These are phyloP conservation scores for Clarias pachynema DNA, from an alignment of 2,797 vertebrate species.

Conservation along the genomic window DNA sequence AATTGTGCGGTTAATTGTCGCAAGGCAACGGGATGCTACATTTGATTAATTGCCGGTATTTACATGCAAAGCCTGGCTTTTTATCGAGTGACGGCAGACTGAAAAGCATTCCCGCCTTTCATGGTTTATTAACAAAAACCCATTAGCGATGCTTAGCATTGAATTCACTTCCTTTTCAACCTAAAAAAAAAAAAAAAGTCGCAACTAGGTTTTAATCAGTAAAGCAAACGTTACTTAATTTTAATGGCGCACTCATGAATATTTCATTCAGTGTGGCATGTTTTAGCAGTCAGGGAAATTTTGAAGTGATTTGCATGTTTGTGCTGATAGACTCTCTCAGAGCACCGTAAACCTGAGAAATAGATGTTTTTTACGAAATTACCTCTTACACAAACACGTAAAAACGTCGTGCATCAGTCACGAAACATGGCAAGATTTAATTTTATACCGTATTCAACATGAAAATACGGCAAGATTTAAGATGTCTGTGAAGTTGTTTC, in stretches of 20 bases:
- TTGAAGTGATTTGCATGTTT: conserved; percentile 24
- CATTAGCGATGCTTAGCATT: conserved; percentile 25
- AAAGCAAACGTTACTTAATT: conserved; percentile 43
- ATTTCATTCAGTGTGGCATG: conserved; percentile 37
- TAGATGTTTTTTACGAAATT: background rate
- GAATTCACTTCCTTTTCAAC: conserved; percentile 13
- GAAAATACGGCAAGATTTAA: conserved; percentile 16
- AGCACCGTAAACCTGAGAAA: background rate
- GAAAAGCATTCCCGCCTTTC: conserved; percentile 32
- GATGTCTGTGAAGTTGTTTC: conserved; percentile 10
- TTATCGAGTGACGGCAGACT: conserved; percentile 23
- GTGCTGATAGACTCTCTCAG: background rate
- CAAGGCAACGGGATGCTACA: conserved; percentile 1
- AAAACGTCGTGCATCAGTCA: background rate
- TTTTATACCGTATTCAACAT: conserved; percentile 18
- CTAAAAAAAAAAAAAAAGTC: conserved; percentile 23
- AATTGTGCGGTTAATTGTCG: conserved; percentile 23
- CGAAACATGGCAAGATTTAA: conserved; percentile 10
- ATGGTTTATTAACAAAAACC: conserved; percentile 32
- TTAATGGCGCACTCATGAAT: conserved; percentile 46
- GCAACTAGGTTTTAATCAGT: conserved; percentile 24
- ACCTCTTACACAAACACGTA: background rate
- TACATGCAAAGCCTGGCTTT: conserved; percentile 17
- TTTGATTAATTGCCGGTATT: conserved; percentile 46
- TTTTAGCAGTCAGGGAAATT: conserved; percentile 37